phyloP scores from a whole-genome alignment of 2,113 vertebrate species.

The Myocastor coypus region DNA sequence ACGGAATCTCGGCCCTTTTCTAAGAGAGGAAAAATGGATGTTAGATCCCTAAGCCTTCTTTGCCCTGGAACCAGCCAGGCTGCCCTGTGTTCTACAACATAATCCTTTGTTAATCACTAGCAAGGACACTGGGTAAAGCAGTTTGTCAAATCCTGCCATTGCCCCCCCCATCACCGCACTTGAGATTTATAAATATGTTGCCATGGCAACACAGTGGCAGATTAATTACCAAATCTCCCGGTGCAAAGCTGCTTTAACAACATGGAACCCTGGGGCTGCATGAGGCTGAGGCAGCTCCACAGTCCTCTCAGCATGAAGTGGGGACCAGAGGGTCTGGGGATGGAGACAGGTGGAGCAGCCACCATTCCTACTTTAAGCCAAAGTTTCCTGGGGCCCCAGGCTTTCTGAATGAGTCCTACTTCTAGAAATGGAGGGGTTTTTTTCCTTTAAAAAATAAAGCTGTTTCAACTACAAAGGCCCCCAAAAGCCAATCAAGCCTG shows the following conservation, averaged over 20 bases:
- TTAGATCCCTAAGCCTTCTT: constrained; percentile 27
- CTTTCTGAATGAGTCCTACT: not conserved
- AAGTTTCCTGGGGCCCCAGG: not conserved
- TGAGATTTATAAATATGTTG: constrained; percentile 67
- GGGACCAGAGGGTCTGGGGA: not conserved
- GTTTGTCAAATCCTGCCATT: constrained; percentile 54
- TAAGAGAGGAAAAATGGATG: not conserved
- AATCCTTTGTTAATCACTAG: constrained; percentile 67
- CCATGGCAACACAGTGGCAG: constrained; percentile 48
- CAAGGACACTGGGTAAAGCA: constrained; percentile 15
- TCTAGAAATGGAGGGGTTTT: not conserved
- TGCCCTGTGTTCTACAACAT: not conserved
- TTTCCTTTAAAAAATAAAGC: not conserved
- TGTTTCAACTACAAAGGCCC: not conserved
- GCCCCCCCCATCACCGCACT: constrained; percentile 21
- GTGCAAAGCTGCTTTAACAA: constrained; percentile 63
- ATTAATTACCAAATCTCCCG: constrained; percentile 65
- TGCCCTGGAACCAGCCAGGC: not conserved
- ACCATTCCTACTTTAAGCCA: not conserved
- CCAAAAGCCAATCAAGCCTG: not conserved
- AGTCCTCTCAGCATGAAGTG: not conserved
- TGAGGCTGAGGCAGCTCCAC: not conserved
- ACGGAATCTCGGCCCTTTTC: not conserved
- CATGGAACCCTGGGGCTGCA: not conserved
- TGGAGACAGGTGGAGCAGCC: not conserved